phyloP scores from a whole-genome alignment of 2,888 invertebrate species.

The Drosophila melanocephala region DNA sequence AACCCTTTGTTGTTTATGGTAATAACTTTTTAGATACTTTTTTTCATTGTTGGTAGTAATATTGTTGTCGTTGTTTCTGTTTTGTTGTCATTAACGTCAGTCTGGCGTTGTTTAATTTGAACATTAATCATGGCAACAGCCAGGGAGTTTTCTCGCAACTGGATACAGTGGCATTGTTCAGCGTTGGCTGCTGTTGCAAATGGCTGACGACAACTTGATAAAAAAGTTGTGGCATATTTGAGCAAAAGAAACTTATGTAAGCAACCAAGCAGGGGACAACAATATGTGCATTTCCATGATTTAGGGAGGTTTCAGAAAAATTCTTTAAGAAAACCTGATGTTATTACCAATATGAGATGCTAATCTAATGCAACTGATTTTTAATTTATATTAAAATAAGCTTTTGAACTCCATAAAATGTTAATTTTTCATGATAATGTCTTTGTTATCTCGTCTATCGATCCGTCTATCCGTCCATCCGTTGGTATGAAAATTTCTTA shows the following conservation, averaged over 20 bases:
- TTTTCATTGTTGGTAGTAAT: slow-evolving; percentile 17
- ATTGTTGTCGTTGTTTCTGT: slow-evolving; percentile 54
- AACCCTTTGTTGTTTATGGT: slow-evolving; percentile 46
- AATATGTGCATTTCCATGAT: slow-evolving; percentile 6
- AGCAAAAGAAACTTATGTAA: slow-evolving; percentile 4
- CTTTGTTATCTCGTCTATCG: background rate
- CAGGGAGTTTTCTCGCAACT: slow-evolving; percentile 37
- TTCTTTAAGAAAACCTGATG: background rate
- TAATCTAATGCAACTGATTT: slow-evolving; percentile 6
- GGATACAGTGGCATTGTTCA: slow-evolving; percentile 40
- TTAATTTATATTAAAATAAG: background rate
- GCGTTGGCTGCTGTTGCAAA: slow-evolving; percentile 18
- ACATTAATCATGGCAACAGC: slow-evolving; percentile 71
- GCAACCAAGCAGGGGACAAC: background rate
- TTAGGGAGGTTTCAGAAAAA: slow-evolving; percentile 12
- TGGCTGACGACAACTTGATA: slow-evolving; percentile 54
- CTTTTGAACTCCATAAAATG: background rate
- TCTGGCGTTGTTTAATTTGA: slow-evolving; percentile 75
- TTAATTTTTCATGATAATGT: background rate
- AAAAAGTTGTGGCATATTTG: slow-evolving; percentile 51
- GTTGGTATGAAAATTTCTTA: background rate
- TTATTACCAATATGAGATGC: slow-evolving; percentile 17
- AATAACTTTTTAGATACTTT: slow-evolving; percentile 31
- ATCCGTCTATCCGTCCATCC: background rate
- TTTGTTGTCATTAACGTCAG: slow-evolving; percentile 78